Conservation (phyloP, 1,140 invertebrate genomes). For the Calliphora vicina region DNA sequence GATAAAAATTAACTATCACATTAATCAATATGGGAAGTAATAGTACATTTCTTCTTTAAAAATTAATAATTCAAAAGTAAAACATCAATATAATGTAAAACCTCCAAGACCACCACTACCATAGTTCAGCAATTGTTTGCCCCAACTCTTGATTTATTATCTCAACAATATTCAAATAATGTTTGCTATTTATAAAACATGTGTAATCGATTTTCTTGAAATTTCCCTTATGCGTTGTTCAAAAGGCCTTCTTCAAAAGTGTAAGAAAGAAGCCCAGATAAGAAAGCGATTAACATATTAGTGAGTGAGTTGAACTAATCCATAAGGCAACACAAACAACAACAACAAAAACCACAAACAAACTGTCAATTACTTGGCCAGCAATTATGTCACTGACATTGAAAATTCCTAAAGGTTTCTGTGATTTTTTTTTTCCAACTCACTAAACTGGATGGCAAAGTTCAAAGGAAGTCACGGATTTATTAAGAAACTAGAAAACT, state of each 20-base stretch:
- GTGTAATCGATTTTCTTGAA: conserved; percentile 9
- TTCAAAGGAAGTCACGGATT: conserved; percentile 10
- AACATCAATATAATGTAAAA: no score
- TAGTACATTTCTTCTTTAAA: no score
- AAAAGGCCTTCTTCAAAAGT: background rate
- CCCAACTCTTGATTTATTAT: no score
- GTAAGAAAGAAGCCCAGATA: background rate
- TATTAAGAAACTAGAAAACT: background rate
- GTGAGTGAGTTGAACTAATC: background rate
- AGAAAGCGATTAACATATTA: conserved; percentile 6
- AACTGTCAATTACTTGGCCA: conserved; percentile 10
- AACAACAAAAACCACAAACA: no score
- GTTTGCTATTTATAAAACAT: conserved; percentile 1
- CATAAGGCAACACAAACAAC: background rate
- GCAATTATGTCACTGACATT: conserved; percentile 31
- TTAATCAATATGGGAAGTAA: no score
- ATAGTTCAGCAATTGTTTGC: no score
- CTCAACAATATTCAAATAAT: background rate
- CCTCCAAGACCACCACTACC: no score
- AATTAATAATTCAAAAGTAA: no score
- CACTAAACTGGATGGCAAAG: background rate
- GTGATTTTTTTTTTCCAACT: background rate
- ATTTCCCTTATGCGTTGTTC: background rate
- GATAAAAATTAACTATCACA: no score
- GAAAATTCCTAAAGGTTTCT: background rate